phyloP scores from a whole-genome alignment of 2,888 invertebrate species.

The Diogma glabrata region DNA sequence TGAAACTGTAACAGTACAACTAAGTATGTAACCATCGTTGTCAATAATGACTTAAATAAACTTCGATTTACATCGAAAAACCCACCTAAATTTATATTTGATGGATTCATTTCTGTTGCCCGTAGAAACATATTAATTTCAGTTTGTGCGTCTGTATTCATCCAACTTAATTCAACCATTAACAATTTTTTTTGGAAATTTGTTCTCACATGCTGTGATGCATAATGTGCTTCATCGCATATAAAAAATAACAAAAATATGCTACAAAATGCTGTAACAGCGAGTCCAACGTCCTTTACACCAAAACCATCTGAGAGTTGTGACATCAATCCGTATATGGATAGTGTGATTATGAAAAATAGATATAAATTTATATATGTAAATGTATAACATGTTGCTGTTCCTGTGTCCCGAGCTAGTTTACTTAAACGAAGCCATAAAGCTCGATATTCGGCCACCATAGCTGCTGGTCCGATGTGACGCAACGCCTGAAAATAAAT shows the following conservation, averaged over 20 bases:
- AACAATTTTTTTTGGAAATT: slow-evolving; percentile 63
- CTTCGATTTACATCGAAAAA: slow-evolving; percentile 61
- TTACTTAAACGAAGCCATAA: slow-evolving; percentile 60
- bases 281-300: slow-evolving; percentile 57
- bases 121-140: slow-evolving; percentile 66
- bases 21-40: slow-evolving; percentile 66
- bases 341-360: slow-evolving; percentile 61
- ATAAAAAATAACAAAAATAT: slow-evolving; percentile 56
- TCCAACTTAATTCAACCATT: slow-evolving; percentile 62
- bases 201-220: slow-evolving; percentile 57
- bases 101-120: slow-evolving; percentile 66
- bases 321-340: slow-evolving; percentile 60
- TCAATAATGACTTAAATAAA: slow-evolving; percentile 58
- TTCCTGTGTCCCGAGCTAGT: slow-evolving; percentile 52
- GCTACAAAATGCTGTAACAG: slow-evolving; percentile 53
- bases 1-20: slow-evolving; percentile 64
- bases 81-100: slow-evolving; percentile 59
- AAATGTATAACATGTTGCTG: slow-evolving; percentile 54
- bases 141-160: slow-evolving; percentile 63
- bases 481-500: slow-evolving; percentile 42
- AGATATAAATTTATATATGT: slow-evolving; percentile 57
- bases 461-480: slow-evolving; percentile 53
- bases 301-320: slow-evolving; percentile 62
- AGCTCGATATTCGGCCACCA: slow-evolving; percentile 57
- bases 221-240: slow-evolving; percentile 63